These are phyloP conservation scores for Gadus chalcogrammus DNA, from an alignment of 2,113 vertebrate genomes.

Conservation along the genomic window DNA sequence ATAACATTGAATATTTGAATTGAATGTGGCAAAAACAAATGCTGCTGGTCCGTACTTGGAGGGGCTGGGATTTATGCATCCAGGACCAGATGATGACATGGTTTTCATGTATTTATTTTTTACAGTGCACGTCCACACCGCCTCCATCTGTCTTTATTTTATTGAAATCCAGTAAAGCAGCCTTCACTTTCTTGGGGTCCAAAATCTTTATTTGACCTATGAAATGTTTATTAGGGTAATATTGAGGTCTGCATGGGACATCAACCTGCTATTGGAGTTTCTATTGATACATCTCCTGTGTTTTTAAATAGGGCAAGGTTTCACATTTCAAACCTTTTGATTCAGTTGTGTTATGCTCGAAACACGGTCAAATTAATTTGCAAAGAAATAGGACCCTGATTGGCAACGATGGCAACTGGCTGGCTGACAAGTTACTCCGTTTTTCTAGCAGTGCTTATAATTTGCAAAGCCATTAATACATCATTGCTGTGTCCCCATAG, in stretches of 20 bases:
- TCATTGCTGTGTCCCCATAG: too few relatives aligned
- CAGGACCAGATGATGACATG: not conserved
- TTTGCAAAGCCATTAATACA: too few relatives aligned
- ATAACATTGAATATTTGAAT: not conserved
- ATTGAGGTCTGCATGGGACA: not conserved
- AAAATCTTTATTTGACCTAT: not conserved
- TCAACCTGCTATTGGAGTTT: not conserved
- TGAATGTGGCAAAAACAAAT: not conserved
- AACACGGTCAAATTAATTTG: not conserved
- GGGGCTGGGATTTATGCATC: not conserved
- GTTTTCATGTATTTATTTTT: not conserved
- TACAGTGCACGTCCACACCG: not conserved
- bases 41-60: not conserved
- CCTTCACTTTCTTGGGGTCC: not conserved
- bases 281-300: not conserved
- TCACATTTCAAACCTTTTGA: constrained; percentile 6
- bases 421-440: too few relatives aligned
- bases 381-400: not conserved
- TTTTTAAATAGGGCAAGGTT: not conserved
- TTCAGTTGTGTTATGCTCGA: constrained; percentile 5
- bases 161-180: not conserved
- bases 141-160: not conserved
- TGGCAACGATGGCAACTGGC: not conserved
- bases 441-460: too few relatives aligned
- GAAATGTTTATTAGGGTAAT: not conserved